Evolutionary conservation across 2,888 invertebrate genomes (phyloP), one percentile per base, ranked within the genome.

Genomic region (Pyralis farinalis): DNA sequence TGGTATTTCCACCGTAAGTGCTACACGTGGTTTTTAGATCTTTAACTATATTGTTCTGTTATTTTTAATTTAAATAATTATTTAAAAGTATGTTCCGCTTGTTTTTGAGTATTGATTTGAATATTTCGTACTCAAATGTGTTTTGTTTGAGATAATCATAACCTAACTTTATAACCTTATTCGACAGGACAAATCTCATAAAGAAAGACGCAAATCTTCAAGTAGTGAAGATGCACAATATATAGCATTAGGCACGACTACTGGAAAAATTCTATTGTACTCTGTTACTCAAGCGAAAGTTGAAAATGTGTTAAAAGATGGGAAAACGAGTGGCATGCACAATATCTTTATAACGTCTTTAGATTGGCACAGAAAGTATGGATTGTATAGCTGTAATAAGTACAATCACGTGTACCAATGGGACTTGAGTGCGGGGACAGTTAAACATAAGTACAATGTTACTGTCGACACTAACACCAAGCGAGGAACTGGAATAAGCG

Each of bases 181-280:
- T 16, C 16, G 4, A 16, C 16, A 16, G 16, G 16, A 4, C 16
- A 16, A 2, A 16, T 16, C 16, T 16, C 16, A 4, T 3, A 16
- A 16, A 16, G 31, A 35, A n/a, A 77, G 64, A 58, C 61, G 75
- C 16, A 77, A 71, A 58, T 61, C 39, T 12, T 27, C 27, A 3
- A 12, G 9, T 7, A 16, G 61, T 6, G 80, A 76, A 44, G 58
- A 63, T 43, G 71, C 66, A 40, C 86, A 91, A 43, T 82, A 92
- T 50, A 82, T 96, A 64, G 94, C 92, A 0, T 82, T 96, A 68
- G 96, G 96, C 35, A 95, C 95, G 11, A 88, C 90, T 1, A 91
- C 91, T 54, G 96, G 96, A 37, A 91, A 91, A 49, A 84, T 96
- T 38, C 81, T 94, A 22, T 72, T 96, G 46, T 96, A 95, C 68